These are phyloP conservation scores for Hemiscyllium ocellatum DNA, from an alignment of 2,113 vertebrate genomes.

Conservation along the genomic window DNA sequence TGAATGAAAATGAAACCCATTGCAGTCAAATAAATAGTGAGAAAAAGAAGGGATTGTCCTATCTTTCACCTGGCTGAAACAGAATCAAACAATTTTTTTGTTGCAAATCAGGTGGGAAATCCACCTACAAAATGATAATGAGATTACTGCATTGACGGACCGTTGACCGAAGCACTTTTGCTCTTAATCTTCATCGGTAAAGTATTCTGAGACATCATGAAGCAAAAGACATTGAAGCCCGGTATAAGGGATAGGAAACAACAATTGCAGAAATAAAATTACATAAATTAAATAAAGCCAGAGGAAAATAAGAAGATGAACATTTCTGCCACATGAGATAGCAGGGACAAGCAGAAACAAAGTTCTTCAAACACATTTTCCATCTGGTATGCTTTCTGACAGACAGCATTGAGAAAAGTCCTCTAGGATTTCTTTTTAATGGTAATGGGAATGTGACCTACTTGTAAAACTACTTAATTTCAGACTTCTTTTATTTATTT, in stretches of 20 bases:
- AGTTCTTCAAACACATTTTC: constrained; percentile 3
- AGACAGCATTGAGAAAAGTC: background rate
- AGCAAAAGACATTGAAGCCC: background rate
- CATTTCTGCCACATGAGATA: background rate
- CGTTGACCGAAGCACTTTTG: background rate
- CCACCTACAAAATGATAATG: background rate
- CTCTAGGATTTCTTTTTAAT: background rate
- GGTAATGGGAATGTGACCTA: background rate
- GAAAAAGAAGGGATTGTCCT: too few species aligned
- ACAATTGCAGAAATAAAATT: background rate
- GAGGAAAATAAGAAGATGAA: background rate
- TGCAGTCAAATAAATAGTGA: too few species aligned
- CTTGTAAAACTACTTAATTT: constrained; percentile 8
- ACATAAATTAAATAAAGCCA: background rate
- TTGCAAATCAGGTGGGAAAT: background rate
- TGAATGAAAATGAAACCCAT: too few species aligned
- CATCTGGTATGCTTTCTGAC: background rate
- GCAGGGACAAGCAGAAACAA: background rate
- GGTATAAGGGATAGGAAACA: background rate
- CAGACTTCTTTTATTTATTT: background rate
- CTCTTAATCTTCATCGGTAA: background rate
- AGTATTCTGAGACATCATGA: background rate
- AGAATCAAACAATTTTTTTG: background rate
- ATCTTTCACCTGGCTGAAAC: too few species aligned
- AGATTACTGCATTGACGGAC: background rate